A percentile compares a stretch with the other conserved stretches of the same genome.
Conservation (phyloP, 2,888 invertebrate genomes). For the Hydriomena furcata region DNA sequence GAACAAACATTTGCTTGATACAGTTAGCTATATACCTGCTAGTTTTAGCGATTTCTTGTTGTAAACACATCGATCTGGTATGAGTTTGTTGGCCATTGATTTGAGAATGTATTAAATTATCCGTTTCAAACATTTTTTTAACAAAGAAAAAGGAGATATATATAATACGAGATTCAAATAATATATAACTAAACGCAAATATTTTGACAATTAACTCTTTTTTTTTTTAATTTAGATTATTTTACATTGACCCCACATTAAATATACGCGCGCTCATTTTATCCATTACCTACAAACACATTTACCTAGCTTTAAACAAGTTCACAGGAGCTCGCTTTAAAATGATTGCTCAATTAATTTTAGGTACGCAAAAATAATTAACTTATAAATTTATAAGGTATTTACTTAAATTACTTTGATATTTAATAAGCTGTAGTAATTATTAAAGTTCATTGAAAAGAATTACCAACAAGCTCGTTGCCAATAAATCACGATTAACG, state of each 20-base stretch:
- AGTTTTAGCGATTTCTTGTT: slow-evolving; percentile 15
- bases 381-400: slow-evolving; percentile 13
- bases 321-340: neutral
- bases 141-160: too few species aligned
- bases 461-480: slow-evolving; percentile 9
- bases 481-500: slow-evolving; percentile 29
- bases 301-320: neutral
- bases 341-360: slow-evolving; percentile 20
- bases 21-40: slow-evolving; percentile 20
- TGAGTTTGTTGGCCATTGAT: neutral
- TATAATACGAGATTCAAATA: too few species aligned
- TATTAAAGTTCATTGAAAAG: slow-evolving; percentile 25
- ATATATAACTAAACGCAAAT: too few species aligned
- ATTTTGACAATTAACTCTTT: too few species aligned
- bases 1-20: slow-evolving; percentile 20
- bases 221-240: too few species aligned
- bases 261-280: neutral
- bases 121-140: too few species aligned
- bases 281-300: neutral
- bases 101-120: too few species aligned
- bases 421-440: slow-evolving; percentile 22
- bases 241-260: neutral
- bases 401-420: slow-evolving; percentile 22
- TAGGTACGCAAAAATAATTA: slow-evolving; percentile 10
- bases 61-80: slow-evolving; percentile 8